These are phyloP conservation scores for Megalops cyprinoides DNA, from an alignment of 2,797 vertebrate genomes.

Conservation along the genomic window DNA sequence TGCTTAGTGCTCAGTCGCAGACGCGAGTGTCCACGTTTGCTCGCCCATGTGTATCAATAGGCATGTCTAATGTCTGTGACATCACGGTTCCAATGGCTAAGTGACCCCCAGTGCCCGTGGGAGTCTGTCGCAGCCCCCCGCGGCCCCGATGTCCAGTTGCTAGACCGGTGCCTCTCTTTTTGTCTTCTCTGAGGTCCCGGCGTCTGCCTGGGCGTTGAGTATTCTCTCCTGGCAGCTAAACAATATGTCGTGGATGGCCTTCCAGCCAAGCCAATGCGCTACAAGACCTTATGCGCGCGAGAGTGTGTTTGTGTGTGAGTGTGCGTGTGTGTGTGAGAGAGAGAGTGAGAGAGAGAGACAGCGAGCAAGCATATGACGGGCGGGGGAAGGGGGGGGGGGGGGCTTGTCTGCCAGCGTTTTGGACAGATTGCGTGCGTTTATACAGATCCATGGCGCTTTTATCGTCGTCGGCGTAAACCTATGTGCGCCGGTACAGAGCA, in stretches of 20 bases:
- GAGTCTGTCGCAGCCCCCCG: constrained; percentile 1
- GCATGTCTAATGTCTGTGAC: constrained; percentile 5
- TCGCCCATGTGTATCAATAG: background rate
- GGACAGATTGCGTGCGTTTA: constrained; percentile 5
- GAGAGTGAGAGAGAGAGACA: background rate
- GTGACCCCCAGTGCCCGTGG: constrained; percentile 2
- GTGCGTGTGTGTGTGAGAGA: background rate
- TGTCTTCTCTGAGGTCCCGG: no score
- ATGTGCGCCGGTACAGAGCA: no score
- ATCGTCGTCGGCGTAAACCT: background rate
- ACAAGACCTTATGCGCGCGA: background rate
- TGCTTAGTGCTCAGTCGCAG: background rate
- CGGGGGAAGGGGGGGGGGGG: background rate
- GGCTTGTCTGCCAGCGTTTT: background rate
- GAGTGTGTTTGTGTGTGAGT: background rate
- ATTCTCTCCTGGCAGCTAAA: no score
- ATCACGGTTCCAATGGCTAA: background rate
- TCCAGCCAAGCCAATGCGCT: no score
- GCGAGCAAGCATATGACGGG: background rate
- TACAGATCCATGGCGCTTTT: constrained; percentile 8
- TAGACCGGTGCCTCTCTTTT: background rate
- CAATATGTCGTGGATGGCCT: no score
- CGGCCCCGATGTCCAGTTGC: background rate
- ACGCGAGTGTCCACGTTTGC: background rate
- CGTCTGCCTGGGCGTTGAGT: no score